A percentile compares a stretch with the other conserved stretches of the same genome.
Evolutionary conservation across 1,140 invertebrate genomes (phyloP).

Genomic region (Nasonia vitripennis): DNA sequence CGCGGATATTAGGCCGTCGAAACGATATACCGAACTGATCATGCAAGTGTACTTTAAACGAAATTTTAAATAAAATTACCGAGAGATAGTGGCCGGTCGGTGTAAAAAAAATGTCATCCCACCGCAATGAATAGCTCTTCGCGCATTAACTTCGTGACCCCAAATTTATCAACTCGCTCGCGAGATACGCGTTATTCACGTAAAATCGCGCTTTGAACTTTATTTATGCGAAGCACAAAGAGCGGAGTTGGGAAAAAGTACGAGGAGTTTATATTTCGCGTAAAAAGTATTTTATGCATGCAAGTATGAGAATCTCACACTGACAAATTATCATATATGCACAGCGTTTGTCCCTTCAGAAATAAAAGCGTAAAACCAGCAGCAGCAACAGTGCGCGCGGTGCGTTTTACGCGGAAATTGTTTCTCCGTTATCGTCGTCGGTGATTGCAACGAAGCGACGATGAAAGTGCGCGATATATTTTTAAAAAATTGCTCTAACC

Average conservation of each 20-base stretch:
- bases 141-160: conserved; percentile 4
- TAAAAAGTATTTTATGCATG: conserved; percentile 38
- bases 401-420: neutral
- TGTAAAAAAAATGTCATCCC: neutral
- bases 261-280: conserved; percentile 17
- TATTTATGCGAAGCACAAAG: conserved; percentile 28
- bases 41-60: neutral
- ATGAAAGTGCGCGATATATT: neutral
- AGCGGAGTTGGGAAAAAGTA: conserved; percentile 5
- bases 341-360: neutral
- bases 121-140: neutral
- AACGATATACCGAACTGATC: no score
- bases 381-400: neutral
- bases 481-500: neutral
- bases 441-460: neutral
- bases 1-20: no score
- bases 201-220: conserved; percentile 30
- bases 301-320: neutral
- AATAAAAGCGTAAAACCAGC: neutral
- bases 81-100: neutral
- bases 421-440: neutral
- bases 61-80: neutral
- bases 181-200: neutral
- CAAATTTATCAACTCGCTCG: conserved; percentile 17
- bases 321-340: neutral